Evolutionary conservation across 2,797 vertebrate genomes (phyloP), one percentile per base, ranked within the genome.

Genomic region (Bradypodion ventrale): DNA sequence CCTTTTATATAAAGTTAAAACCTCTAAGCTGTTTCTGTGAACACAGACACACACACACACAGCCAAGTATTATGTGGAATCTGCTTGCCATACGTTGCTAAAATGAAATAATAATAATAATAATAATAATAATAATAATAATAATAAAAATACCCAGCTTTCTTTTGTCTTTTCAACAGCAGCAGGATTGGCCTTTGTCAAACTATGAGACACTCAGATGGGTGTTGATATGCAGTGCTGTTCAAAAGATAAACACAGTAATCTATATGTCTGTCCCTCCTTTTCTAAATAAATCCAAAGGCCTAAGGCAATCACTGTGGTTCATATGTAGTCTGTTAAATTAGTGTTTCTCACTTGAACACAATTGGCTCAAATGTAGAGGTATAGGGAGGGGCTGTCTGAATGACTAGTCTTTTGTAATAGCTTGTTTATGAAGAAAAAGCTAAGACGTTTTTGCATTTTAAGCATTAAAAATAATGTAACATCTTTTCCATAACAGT

Each of bases 221-320:
- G 60, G 65, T 42, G 62, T 46, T 78, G 52, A 56, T 56, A 42
- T 35, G 42, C 44, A 7, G 7, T 44, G 59, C 73, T 35, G 46
- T 35, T 75, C n/a, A 35, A 29, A 75, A 75, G n/a, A 35, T 56
- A 75, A 75, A 75, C n/a, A 10, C 46, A 56, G 73, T 75, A 75
- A 75, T 75, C 73, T 56, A 52, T 7, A 56, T n/a, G 23, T 75
- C 29, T 75, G n/a, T 73, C 73, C 73, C 46, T 75, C 46, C 46
- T 49, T 75, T 75, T 23, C 44, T 75, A 75, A 75, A 75, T 16
- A 75, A 49, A 75, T 56, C 12, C n/a, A 75, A 75, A 75, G 46
- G n/a, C 46, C 46, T 32, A 52, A 75, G n/a, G 73, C 73, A 32
- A 23, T 21, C 16, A 21, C 46, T 75, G 73, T 8, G 32, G n/a